Percentiles rank a stretch among this genome's conserved stretches.
Evolutionary conservation across 2,888 invertebrate species (phyloP).

Genomic region (Drosophila percnosoma): DNA sequence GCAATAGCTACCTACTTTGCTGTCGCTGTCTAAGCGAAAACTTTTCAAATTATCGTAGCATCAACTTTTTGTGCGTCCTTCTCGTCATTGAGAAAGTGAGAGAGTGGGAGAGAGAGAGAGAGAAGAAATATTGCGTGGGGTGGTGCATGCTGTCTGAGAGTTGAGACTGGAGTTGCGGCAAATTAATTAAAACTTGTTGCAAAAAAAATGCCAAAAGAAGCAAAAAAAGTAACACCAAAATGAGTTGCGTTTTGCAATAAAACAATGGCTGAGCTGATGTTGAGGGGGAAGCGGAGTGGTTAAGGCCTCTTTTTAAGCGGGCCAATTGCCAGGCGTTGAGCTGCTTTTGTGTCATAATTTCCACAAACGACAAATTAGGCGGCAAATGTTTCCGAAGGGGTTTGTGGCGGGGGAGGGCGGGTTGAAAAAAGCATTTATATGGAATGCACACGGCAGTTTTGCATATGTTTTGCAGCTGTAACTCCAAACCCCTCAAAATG

Average conservation of each 20-base stretch:
- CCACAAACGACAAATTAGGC: constrained; percentile 73
- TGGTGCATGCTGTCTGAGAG: constrained; percentile 31
- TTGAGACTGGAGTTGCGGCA: constrained; percentile 61
- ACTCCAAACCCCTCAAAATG: constrained; percentile 29
- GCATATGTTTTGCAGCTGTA: constrained; percentile 67
- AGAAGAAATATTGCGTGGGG: constrained; percentile 53
- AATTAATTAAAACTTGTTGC: constrained; percentile 80
- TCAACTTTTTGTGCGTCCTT: constrained; percentile 67
- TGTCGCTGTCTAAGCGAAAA: constrained; percentile 76
- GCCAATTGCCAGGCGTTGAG: constrained; percentile 54
- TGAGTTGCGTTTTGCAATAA: constrained; percentile 40
- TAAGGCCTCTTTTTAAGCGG: constrained; percentile 3
- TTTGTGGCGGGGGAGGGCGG: neutral
- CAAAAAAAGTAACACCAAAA: constrained; percentile 27
- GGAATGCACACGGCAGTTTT: constrained; percentile 73
- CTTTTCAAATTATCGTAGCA: constrained; percentile 79
- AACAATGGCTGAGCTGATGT: neutral
- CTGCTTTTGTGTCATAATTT: constrained; percentile 73
- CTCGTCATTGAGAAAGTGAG: constrained; percentile 3
- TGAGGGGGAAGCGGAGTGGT: neutral
- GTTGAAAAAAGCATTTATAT: constrained; percentile 71
- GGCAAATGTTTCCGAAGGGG: constrained; percentile 53
- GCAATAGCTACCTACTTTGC: constrained; percentile 43
- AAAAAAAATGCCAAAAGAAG: constrained; percentile 33
- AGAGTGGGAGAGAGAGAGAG: neutral